phyloP scores from a whole-genome alignment of 2,113 vertebrate genomes.

The Microcebus griseorufus region DNA sequence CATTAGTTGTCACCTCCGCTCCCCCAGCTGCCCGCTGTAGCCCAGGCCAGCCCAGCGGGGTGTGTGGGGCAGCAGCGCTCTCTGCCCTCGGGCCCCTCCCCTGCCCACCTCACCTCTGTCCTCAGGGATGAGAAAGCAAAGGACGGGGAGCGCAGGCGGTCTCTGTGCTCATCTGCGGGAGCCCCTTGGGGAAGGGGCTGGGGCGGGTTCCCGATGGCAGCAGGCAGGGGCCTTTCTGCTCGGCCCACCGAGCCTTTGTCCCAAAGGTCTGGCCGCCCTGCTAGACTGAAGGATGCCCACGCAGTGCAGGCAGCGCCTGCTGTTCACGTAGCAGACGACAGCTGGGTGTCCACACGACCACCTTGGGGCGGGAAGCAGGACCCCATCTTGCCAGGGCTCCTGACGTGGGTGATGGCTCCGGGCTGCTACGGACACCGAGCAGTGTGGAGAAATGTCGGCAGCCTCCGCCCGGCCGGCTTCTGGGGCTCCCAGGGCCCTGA shows the following conservation, averaged over 20 bases:
- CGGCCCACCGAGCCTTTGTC: neutral
- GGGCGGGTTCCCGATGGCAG: neutral
- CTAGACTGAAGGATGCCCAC: too few relatives aligned
- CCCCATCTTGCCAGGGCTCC: neutral
- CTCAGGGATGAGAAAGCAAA: neutral
- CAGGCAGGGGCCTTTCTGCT: neutral
- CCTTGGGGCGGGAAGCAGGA: neutral
- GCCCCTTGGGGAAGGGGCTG: too few relatives aligned
- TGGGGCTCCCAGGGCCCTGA: neutral
- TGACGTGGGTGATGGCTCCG: too few relatives aligned
- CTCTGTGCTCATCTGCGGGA: neutral
- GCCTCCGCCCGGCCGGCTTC: neutral
- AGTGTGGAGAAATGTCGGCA: accelerated
- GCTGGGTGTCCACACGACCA: neutral
- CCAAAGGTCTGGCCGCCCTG: neutral
- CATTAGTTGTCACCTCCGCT: accelerated
- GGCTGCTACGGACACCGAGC: accelerated
- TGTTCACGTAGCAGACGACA: neutral
- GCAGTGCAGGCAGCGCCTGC: too few relatives aligned
- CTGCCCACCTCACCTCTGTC: neutral
- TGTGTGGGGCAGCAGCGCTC: neutral
- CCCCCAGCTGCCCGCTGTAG: neutral
- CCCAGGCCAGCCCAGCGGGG: accelerated
- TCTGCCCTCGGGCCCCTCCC: neutral
- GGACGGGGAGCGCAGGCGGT: neutral